Base-by-base conservation (phyloP, 1,140 invertebrate genomes). In the Atta colombica region DNA sequence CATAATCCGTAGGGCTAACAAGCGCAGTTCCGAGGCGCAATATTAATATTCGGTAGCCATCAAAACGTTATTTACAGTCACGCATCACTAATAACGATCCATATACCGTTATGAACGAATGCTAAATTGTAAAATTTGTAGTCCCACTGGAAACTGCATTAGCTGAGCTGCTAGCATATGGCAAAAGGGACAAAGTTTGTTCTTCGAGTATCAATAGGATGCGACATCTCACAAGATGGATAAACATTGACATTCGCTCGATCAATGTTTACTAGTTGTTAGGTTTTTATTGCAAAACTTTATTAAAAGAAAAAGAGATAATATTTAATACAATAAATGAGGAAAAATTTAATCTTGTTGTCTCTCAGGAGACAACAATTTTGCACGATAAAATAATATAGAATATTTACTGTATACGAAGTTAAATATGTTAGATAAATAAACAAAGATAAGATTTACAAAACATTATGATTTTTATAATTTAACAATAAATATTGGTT, bases 101-200 rank as follows among this genome's bases (percentile, higher is more conserved):
- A 6, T 49, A 16, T 16, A 51, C 55, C 28, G 80, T 84, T 35
- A 69, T 51, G 28, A 84, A 84, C 80, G 58, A 84, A 84, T 61
- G 58, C 55, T 69, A 75, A 84, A 84, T 84, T 84, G 80, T 69
- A 61, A 39, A 84, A 84, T 84, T 84, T 81, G 63, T 77, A 58
- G 71, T 82, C 86, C 81, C 60, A 69, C 68, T 61, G 71, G 86
- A 82, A 88, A 90, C 81, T 90, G 89, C 82, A 74, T 90, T 84
- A 82, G 86, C 80, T 55, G 77, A 39, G 3, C 45, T 18, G 82
- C 85, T 49, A 45, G 65, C 69, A 31, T 55, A 63, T 72, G 77
- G 72, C 87, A 78, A 88, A 58, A 72, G 77, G 87, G 77, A 77
- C 72, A 28, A 68, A 72, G 60, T 89, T 84, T 72, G n/a, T 61